phyloP scores from a whole-genome alignment of 2,113 vertebrate genomes.

The Scopus umbretta region DNA sequence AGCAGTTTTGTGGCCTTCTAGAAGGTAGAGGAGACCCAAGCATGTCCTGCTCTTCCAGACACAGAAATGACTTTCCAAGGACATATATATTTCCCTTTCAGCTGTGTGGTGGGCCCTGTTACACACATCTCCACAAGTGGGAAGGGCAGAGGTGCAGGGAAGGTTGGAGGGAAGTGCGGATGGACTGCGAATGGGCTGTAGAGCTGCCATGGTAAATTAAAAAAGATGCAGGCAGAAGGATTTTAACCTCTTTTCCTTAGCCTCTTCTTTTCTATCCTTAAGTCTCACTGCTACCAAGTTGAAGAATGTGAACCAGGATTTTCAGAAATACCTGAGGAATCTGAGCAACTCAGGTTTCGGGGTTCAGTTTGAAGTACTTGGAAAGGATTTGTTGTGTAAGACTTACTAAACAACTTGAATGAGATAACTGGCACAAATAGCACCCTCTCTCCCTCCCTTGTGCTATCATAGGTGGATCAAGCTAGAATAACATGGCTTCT shows the following conservation, averaged over 20 bases:
- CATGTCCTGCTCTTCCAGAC: not conserved
- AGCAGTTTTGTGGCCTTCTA: not conserved
- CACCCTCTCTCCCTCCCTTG: not conserved
- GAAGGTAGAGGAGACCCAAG: not conserved
- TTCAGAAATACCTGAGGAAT: not conserved
- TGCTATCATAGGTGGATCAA: not conserved
- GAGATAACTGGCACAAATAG: not conserved
- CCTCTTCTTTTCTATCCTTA: not conserved
- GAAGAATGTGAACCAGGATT: not conserved
- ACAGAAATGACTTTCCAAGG: not conserved
- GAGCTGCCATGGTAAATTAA: not conserved
- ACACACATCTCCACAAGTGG: accelerated
- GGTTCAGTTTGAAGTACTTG: not conserved
- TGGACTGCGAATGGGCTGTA: not conserved
- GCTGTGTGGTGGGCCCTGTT: not conserved
- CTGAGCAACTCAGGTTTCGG: not conserved
- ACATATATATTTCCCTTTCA: not conserved
- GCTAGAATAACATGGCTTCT: not conserved
- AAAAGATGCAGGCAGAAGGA: not conserved
- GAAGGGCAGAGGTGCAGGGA: not conserved
- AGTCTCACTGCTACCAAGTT: not conserved
- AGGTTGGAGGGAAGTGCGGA: not conserved
- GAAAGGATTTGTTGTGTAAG: not conserved
- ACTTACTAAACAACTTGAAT: not conserved
- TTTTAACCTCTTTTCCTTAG: not conserved